Evolutionary conservation across 1,140 invertebrate species (phyloP).

Genomic region (Sipha flava): DNA sequence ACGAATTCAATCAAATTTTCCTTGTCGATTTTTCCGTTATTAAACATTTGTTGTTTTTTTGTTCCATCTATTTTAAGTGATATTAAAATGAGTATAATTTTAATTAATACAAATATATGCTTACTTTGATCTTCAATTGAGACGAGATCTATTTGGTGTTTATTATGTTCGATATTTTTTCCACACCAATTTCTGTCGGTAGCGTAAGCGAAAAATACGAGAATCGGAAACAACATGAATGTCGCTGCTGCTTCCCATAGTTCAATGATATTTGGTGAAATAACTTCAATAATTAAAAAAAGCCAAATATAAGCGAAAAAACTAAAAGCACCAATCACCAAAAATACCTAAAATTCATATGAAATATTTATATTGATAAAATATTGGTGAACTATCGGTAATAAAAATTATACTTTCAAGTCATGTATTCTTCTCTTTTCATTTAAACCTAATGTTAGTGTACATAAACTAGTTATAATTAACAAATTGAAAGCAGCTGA

Average conservation of each 20-base stretch:
- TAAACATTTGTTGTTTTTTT: background rate
- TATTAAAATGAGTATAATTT: background rate
- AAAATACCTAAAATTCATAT: constrained; percentile 47
- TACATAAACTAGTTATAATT: constrained; percentile 52
- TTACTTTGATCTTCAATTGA: constrained; percentile 37
- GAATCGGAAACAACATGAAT: constrained; percentile 52
- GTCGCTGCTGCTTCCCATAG: constrained; percentile 57
- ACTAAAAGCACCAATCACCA: constrained; percentile 50
- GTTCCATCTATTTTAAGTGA: background rate
- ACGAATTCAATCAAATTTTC: constrained; percentile 48
- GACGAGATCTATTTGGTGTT: constrained; percentile 46
- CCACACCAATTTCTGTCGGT: constrained; percentile 47
- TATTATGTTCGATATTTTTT: constrained; percentile 35
- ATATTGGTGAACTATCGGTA: no score
- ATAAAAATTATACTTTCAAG: constrained; percentile 50
- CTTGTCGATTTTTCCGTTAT: constrained; percentile 46
- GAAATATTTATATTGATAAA: background rate
- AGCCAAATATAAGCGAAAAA: constrained; percentile 61
- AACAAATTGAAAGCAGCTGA: constrained; percentile 59
- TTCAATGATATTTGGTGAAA: constrained; percentile 49
- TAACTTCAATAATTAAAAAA: constrained; percentile 48
- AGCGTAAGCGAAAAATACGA: constrained; percentile 50
- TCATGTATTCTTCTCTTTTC: constrained; percentile 48
- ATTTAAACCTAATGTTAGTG: constrained; percentile 48
- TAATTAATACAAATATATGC: background rate